phyloP scores from a whole-genome alignment of 1,140 invertebrate species.

The Drosophila hydei region DNA sequence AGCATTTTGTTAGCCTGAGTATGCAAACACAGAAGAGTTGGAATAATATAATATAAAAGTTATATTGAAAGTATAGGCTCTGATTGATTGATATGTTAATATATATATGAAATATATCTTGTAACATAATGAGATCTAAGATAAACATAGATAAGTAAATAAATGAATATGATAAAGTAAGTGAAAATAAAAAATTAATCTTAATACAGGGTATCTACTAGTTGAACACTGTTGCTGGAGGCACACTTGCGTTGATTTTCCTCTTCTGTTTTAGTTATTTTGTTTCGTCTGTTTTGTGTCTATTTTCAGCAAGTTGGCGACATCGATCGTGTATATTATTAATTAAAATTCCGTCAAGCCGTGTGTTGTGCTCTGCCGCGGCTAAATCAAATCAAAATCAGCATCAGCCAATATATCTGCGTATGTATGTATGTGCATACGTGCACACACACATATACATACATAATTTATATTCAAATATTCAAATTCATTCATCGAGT shows the following conservation, averaged over 20 bases:
- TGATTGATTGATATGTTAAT: too few species aligned
- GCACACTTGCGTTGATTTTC: background rate
- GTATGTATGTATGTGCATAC: too few species aligned
- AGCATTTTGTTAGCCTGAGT: background rate
- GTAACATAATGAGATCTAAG: too few species aligned
- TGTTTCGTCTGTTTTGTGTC: slow-evolving; percentile 47
- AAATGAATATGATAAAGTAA: too few species aligned
- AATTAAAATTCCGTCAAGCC: slow-evolving; percentile 76
- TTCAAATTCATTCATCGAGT: slow-evolving; percentile 75
- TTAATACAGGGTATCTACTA: slow-evolving; percentile 6
- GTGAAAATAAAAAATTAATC: background rate
- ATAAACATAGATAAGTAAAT: too few species aligned
- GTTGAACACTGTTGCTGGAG: background rate
- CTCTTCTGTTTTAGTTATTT: slow-evolving; percentile 35
- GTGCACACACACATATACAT: background rate
- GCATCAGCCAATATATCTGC: slow-evolving; percentile 11
- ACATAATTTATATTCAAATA: slow-evolving; percentile 69
- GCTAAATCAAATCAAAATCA: slow-evolving; percentile 62
- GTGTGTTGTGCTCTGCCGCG: slow-evolving; percentile 29
- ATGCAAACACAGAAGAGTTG: background rate
- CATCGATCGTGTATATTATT: slow-evolving; percentile 68
- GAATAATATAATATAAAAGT: background rate
- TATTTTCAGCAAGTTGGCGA: slow-evolving; percentile 73
- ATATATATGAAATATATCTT: too few species aligned
- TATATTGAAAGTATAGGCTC: too few species aligned